A percentile compares a stretch with the other conserved stretches of the same genome.
phyloP scores from a whole-genome alignment of 2,797 vertebrate genomes.

The Mormyrops attenuatus region DNA sequence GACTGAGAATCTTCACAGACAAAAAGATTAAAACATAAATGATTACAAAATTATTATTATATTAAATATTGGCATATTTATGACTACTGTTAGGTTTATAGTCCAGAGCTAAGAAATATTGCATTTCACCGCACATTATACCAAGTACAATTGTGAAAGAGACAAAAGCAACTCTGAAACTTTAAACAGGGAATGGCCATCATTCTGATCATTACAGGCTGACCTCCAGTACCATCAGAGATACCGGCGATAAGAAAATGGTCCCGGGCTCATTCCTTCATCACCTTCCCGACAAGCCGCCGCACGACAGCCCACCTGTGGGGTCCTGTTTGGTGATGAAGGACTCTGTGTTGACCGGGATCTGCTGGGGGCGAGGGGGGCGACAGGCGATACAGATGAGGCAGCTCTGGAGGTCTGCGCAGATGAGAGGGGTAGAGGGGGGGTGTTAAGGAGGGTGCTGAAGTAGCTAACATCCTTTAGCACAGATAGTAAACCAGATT shows the following conservation, averaged over 20 bases:
- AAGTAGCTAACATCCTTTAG: neutral
- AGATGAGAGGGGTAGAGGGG: neutral
- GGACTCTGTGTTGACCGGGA: conserved; percentile 73
- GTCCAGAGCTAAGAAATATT: neutral
- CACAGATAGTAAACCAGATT: neutral
- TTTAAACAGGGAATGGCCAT: neutral
- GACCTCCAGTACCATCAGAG: neutral
- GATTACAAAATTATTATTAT: neutral
- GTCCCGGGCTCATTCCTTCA: neutral
- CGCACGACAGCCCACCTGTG: conserved; percentile 66
- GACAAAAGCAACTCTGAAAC: neutral
- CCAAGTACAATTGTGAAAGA: neutral
- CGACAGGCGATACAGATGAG: conserved; percentile 88
- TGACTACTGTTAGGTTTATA: neutral
- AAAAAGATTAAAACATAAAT: neutral
- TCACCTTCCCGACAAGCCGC: neutral
- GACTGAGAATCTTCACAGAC: neutral
- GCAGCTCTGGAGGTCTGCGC: conserved; percentile 83
- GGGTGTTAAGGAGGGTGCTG: neutral
- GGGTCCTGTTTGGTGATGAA: conserved; percentile 95
- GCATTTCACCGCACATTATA: neutral
- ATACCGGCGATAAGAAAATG: neutral
- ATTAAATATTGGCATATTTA: neutral
- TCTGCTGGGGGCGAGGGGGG: conserved; percentile 69
- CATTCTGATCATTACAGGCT: neutral